Evolutionary conservation across 2,113 vertebrate species (phyloP), one percentile per base, ranked within the genome.

Genomic region (Phalacrocorax brasilianus): DNA sequence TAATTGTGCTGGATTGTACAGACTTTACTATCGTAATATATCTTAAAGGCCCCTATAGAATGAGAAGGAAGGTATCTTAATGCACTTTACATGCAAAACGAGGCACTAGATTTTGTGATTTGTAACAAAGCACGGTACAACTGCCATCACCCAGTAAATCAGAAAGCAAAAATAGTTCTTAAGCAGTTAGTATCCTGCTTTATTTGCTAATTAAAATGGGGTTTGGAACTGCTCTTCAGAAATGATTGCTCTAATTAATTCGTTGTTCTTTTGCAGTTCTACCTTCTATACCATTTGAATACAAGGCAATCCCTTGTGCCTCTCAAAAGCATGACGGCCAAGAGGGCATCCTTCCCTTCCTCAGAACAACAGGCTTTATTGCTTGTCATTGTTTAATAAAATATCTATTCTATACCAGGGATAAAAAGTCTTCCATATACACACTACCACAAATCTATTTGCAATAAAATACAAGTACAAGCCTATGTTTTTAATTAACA

Each of bases 401-500:
- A 52, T 85, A 17, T 83, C 91, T 94, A 13, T 86, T 91, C 83
- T 67, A 73, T 65, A 89, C 14, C 85, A 66, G 72, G n/a, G 65
- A 59, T 76, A 95, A 93, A 50, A 82, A 45, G 18, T 80, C 67
- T 80, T 73, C 72, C 80, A 38, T 44, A 65, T 50, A 65, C 22
- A 79, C 38, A 59, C 32, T 42, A 65, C 33, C 85, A 81, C 86
- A 95, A 94, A 93, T 75, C 80, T 89, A 53, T 83, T 96, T 96
- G 53, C 65, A 91, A 90, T 93, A 94, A 97, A 96, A 93, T 91
- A 12, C 58, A 71, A 68, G 56, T 61, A 91, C 85, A 95, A 97
- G 91, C 67, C 70, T 30, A 95, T 23, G 5, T 47, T 97, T 96
- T 98, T 97, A 97, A 97, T 98, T 97, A 97, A 96, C n/a, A 61